Percentiles rank a stretch among this genome's conserved stretches.
Evolutionary conservation across 2,113 vertebrate species (phyloP).

Genomic region (Rhea pennata): DNA sequence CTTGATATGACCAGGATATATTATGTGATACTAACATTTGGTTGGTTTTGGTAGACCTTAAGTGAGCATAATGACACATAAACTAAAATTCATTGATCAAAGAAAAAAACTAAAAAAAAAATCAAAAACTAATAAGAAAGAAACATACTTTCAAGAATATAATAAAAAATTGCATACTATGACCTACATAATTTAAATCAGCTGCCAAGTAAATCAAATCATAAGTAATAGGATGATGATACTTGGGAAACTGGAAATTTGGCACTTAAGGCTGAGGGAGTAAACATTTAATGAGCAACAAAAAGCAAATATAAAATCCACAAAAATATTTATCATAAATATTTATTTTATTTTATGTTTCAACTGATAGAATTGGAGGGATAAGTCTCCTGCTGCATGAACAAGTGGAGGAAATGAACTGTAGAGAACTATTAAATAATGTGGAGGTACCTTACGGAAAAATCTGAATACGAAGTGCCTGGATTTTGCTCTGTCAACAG

Average conservation of each 20-base stretch:
- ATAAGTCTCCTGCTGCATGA: neutral
- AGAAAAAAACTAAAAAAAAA: neutral
- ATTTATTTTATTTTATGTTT: conserved; percentile 14
- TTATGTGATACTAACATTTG: neutral
- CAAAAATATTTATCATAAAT: neutral
- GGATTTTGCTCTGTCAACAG: conserved; percentile 2
- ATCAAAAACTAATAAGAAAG: neutral
- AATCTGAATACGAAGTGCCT: neutral
- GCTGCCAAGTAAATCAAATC: neutral
- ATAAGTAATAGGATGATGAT: neutral
- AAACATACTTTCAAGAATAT: neutral
- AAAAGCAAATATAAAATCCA: neutral
- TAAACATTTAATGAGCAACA: neutral
- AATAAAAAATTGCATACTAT: neutral
- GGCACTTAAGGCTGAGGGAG: neutral
- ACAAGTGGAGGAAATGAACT: conserved; percentile 23
- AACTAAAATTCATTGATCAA: neutral
- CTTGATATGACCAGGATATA: neutral
- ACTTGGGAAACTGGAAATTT: neutral
- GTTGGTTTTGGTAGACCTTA: neutral
- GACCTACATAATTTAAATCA: neutral
- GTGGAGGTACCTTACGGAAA: conserved; percentile 16
- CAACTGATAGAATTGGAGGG: neutral
- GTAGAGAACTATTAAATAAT: conserved; percentile 22
- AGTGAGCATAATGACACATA: neutral